phyloP scores from a whole-genome alignment of 2,797 vertebrate genomes.

The Periparus ater region DNA sequence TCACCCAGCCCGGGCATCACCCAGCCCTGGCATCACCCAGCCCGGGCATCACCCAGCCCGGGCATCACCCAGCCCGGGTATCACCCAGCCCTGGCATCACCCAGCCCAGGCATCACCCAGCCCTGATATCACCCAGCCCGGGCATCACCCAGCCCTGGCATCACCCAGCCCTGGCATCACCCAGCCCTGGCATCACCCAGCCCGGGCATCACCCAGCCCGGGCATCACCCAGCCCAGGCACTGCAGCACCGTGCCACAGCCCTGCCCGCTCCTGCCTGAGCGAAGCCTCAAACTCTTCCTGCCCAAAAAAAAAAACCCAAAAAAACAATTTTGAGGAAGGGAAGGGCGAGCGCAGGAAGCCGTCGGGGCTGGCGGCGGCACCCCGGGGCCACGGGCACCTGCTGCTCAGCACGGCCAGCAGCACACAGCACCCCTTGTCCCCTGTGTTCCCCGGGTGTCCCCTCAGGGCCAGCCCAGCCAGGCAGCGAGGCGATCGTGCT shows the following conservation, averaged over 20 bases:
- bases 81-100: neutral
- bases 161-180: neutral
- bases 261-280: neutral
- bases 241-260: neutral
- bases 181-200: neutral
- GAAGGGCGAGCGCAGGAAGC: neutral
- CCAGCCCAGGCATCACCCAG: no score
- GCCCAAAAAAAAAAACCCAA: neutral
- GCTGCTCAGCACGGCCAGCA: neutral
- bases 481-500: neutral
- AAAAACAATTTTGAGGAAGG: neutral
- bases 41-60: neutral
- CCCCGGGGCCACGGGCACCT: neutral
- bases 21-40: neutral
- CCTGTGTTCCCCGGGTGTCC: fast-evolving
- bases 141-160: neutral
- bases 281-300: neutral
- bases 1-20: neutral
- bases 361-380: neutral
- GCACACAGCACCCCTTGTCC: neutral
- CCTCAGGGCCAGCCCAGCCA: neutral
- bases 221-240: neutral
- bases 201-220: neutral
- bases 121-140: neutral
- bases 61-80: neutral